Base-by-base conservation (phyloP, 1,140 invertebrate genomes). In the Drosophila ficusphila region DNA sequence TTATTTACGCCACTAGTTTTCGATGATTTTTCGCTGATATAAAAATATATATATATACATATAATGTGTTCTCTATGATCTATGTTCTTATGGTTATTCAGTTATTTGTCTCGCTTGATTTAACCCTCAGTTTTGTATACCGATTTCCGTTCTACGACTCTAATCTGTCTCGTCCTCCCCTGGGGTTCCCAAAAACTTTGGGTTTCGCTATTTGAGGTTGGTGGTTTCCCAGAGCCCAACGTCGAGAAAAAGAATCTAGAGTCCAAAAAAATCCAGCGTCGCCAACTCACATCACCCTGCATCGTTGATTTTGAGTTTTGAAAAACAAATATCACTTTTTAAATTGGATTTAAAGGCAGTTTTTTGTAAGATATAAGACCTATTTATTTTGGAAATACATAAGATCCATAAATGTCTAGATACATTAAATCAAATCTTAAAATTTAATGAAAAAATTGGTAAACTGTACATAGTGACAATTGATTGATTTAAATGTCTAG, bases 211-310 rank as follows among this genome's bases (percentile, higher is more conserved):
- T 53, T 41, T 53, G 47, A 51, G 27, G 44, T 65, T 58, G 61
- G 38, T 44, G 36, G 27, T 76, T 77, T 76, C 71, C 70, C 51
- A 83, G 71, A 68, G 72, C 46, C 75, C 79, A 83, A 44, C 78
- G 78, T 82, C 78, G 47, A 48, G 44, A 21, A 49, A 78, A 42
- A 48, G 44, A 21, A 49, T 38, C 34, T 18, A 39, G 33, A 38
- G 34, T 29, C 27, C 27, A 53, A 16, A 39, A 49, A 18, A n/a
- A n/a, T n/a, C 19, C 56, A 78, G 62, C 74, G 68, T 82, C 70
- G 79, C 48, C 38, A 23, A 49, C 33, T 65, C 56, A 56, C 41
- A 21, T 65, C 29, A 62, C 21, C 18, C 12, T n/a, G 19, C 62
- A 67, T 64, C 29, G 36, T 67, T 46, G 34, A 4, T 67, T 39